Conservation (phyloP, 2,113 vertebrate species). For the Paratilapia polleni region DNA sequence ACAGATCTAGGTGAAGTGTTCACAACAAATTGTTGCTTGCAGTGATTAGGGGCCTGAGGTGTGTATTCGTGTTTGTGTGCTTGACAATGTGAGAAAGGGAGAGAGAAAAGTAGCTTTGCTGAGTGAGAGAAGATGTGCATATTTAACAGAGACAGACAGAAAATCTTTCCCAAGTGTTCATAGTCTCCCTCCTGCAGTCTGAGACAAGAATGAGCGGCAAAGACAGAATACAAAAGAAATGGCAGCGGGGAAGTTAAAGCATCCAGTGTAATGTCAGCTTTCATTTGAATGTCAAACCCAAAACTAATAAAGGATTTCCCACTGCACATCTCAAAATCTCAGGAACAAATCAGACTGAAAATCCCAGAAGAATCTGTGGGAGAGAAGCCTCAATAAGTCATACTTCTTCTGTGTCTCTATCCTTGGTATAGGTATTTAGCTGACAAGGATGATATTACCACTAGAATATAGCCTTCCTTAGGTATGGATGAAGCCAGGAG, state of each 20-base stretch:
- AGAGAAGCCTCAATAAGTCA: neutral
- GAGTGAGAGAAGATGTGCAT: slow-evolving; percentile 48
- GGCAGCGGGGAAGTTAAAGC: slow-evolving; percentile 10
- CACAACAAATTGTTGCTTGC: slow-evolving; percentile 60
- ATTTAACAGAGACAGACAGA: slow-evolving; percentile 59
- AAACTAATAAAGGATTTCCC: slow-evolving; percentile 59
- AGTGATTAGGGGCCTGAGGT: slow-evolving; percentile 37
- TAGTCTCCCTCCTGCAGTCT: slow-evolving; percentile 38
- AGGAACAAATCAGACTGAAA: slow-evolving; percentile 37
- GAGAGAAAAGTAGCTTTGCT: slow-evolving; percentile 24
- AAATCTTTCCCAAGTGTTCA: slow-evolving; percentile 51
- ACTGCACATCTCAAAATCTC: slow-evolving; percentile 29
- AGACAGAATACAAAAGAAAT: slow-evolving; percentile 40
- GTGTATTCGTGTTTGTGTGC: neutral
- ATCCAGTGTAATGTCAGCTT: slow-evolving; percentile 25
- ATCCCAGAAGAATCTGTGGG: slow-evolving; percentile 6
- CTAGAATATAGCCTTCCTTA: neutral
- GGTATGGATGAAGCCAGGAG: neutral
- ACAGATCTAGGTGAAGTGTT: slow-evolving; percentile 34
- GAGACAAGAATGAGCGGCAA: slow-evolving; percentile 45
- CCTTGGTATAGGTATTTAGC: neutral
- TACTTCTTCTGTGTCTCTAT: neutral
- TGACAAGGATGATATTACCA: neutral
- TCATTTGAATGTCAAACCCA: slow-evolving; percentile 36
- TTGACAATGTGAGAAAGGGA: neutral